phyloP scores from a whole-genome alignment of 2,797 vertebrate species.

The Eupleurogrammus muticus region DNA sequence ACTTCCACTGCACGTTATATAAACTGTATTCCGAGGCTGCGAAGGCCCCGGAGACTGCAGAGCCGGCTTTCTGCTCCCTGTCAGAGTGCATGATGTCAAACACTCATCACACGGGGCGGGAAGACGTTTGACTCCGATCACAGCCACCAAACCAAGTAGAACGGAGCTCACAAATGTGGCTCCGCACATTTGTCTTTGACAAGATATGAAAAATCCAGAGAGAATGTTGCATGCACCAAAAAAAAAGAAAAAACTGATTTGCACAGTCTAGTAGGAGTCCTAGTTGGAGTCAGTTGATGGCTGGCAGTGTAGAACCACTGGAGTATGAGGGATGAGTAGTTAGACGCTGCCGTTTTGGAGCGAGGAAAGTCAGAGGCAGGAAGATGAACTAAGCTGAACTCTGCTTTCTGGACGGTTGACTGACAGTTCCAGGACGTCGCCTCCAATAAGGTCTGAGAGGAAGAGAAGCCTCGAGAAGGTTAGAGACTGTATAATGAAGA shows the following conservation, averaged over 20 bases:
- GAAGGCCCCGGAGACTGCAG: conserved; percentile 28
- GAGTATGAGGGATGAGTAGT: conserved; percentile 4
- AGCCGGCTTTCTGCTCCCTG: conserved; percentile 26
- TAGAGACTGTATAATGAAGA: conserved; percentile 31
- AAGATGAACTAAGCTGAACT: conserved; percentile 18
- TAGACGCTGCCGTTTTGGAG: conserved; percentile 10
- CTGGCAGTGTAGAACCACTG: neutral
- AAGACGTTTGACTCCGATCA: conserved; percentile 9
- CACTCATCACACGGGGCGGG: conserved; percentile 3
- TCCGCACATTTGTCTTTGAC: neutral
- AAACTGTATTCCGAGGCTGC: conserved; percentile 35
- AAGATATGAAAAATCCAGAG: neutral
- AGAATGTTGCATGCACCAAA: neutral
- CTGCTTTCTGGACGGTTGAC: conserved; percentile 34
- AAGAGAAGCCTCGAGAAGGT: conserved; percentile 25
- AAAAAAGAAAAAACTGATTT: neutral
- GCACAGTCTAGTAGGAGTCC: neutral
- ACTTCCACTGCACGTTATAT: conserved; percentile 49
- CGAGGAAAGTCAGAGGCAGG: conserved; percentile 6
- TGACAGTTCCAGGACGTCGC: conserved; percentile 54
- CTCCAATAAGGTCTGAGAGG: conserved; percentile 35
- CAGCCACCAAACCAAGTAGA: neutral
- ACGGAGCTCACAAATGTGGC: neutral
- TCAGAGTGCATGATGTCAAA: conserved; percentile 32
- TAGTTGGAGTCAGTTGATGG: neutral